Evolutionary conservation across 23 tunicate genomes (phyloP), one percentile per base, ranked within the genome.

Genomic region (Pegea sp.): DNA sequence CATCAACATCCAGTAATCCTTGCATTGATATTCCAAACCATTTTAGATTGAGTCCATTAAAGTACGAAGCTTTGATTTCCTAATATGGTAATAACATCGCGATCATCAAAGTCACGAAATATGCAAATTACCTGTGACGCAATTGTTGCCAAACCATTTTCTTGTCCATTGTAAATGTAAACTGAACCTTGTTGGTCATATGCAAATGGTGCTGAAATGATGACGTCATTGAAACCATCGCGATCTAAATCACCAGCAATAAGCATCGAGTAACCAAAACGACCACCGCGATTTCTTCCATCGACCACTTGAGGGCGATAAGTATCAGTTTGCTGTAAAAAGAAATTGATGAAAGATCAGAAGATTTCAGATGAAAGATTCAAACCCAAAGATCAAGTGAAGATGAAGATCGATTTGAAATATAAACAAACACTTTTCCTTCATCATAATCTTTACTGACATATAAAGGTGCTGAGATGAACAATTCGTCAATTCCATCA

Each of bases 1-100:
- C 55, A 50, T 70, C 76, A 7, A 70, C 43, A 28, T 70, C 76
- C 11, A 61, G 43, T 20, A 61, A 67, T 20, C 62, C 67, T 43
- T 61, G 61, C 18, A 61, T 24, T 2, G 76, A 61, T 33, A 62
- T 53, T 7, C 76, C 76, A 29, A 70, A 70, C 16, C 46, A 60
- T 34, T 53, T 53, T 7, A 61, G 53, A 18, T 50, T 33, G 13
- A 52, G 49, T 5, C 59, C 54, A 0, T 27, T 33, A 57, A 70
- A 46, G 26, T 38, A 20, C 3, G 68, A 61, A 24, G 68, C 61
- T 19, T 30, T 23, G 3, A 70, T 70, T 32, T 27, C 46, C 68
- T 70, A 54, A 23, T 31, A 22, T 22, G 31, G 3, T 5, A 31
- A n/a, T n/a, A n/a, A n/a, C n/a, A n/a, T n/a, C n/a, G n/a, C n/a